Evolutionary conservation across 2,797 vertebrate species (phyloP).

Genomic region (Acrossocheilus wenchowensis): DNA sequence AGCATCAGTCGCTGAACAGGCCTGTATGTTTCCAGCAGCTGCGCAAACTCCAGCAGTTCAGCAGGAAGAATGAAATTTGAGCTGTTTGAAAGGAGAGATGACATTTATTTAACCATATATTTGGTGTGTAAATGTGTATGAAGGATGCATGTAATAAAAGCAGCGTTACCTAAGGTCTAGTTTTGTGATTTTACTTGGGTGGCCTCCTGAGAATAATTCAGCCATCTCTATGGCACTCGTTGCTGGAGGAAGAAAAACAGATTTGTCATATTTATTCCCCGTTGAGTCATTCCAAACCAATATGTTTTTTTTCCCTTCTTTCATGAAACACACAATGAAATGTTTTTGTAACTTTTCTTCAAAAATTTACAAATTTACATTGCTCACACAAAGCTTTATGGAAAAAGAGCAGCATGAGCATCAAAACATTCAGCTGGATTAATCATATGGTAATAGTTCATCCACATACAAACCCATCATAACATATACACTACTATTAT

Average conservation of each 20-base stretch:
- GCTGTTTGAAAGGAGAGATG: constrained; percentile 69
- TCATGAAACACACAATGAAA: background rate
- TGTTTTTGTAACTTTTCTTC: background rate
- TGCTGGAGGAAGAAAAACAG: constrained; percentile 70
- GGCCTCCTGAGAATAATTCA: constrained; percentile 85
- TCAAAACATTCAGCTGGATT: background rate
- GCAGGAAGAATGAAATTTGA: constrained; percentile 90
- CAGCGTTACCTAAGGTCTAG: constrained; percentile 87
- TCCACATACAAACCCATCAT: background rate
- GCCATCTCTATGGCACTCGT: constrained; percentile 80
- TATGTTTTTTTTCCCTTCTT: background rate
- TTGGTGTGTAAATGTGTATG: background rate
- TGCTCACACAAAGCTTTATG: background rate
- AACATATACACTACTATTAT: background rate
- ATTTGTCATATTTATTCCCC: background rate
- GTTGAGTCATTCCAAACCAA: background rate
- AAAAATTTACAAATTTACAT: no score
- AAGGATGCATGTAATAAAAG: background rate
- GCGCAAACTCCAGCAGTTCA: constrained; percentile 86
- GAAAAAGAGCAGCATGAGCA: background rate
- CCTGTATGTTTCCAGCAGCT: constrained; percentile 72
- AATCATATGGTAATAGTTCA: background rate
- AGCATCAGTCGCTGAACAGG: constrained; percentile 78
- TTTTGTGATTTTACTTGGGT: constrained; percentile 79
- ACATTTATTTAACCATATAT: background rate